Base-by-base conservation (phyloP, 2,888 invertebrate species). In the Anoplius nigerrimus region DNA sequence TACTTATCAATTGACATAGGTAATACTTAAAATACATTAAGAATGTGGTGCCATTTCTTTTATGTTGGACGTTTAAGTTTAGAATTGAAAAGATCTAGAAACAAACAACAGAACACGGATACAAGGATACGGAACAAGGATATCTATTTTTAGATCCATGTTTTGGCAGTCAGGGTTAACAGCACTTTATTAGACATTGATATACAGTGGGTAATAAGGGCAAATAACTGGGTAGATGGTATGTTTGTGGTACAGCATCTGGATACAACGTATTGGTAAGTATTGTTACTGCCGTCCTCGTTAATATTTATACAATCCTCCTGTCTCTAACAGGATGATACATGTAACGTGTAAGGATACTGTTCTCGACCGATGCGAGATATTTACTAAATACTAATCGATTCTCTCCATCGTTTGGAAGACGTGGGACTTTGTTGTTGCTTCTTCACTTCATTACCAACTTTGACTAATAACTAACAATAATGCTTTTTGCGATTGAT, bases 131-230 rank as follows among this genome's bases (percentile, higher is more conserved):
- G 2, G 1, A 6, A 6, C 34, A 34, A 34, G 34, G 34, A 34
- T 11, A 11, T 18, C 15, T 22, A 62, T 72, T 61, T 55, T 27
- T 43, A 2, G 13, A 4, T 18, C 15, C 27, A n/a, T 18, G 43
- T 46, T 43, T 69, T 69, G 64, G 74, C 52, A 76, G 63, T 76
- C 74, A 73, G 66, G 81, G 80, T 78, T 87, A 88, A 88, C 88
- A 87, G 83, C 82, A 83, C 78, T 87, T 88, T 88, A 88, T 88
- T 88, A 87, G 86, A 88, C 88, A 88, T 88, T 87, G 85, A 88
- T 87, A 87, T 88, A 88, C 88, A 88, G 84, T 81, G 84, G 85
- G 82, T 84, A 85, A 80, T 85, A 79, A 75, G 81, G 84, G 82
- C 78, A 82, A 82, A 82, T 84, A 84, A 77, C 75, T 82, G 74